phyloP scores from a whole-genome alignment of 2,113 vertebrate species.

The Chlorodrepanis virens region DNA sequence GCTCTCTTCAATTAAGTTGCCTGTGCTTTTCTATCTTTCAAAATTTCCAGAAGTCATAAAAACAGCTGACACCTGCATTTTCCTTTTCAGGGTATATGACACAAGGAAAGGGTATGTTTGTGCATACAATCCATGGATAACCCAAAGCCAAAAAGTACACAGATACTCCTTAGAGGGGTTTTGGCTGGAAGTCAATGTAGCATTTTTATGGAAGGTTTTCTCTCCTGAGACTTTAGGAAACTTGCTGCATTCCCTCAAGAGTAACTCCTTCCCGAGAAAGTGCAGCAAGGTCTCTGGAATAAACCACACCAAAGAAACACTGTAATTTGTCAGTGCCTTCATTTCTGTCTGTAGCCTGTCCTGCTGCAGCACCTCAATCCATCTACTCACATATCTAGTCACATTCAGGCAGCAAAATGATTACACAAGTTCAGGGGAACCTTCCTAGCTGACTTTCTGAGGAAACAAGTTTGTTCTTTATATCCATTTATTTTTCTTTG shows the following conservation, averaged over 20 bases:
- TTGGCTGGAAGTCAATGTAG: neutral
- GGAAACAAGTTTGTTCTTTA: neutral
- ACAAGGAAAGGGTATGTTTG: neutral
- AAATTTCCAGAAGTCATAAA: neutral
- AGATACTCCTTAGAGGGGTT: neutral
- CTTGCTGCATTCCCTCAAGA: neutral
- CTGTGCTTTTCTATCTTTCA: neutral
- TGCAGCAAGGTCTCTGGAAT: neutral
- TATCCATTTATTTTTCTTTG: neutral
- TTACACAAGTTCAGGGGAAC: neutral
- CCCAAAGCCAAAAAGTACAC: neutral
- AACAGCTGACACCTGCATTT: neutral
- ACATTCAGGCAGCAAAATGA: neutral
- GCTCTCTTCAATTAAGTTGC: neutral
- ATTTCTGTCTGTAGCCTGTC: neutral
- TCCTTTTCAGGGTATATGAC: neutral
- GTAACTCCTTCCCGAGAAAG: neutral
- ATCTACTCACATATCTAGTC: slow-evolving; percentile 7
- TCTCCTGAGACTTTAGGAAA: neutral
- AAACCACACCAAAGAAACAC: neutral
- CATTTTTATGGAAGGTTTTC: neutral
- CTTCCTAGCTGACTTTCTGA: neutral
- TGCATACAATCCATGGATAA: neutral
- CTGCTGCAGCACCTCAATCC: slow-evolving; percentile 20
- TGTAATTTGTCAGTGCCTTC: slow-evolving; percentile 12